Evolutionary conservation across 2,797 vertebrate species (phyloP).

Genomic region (Pygocentrus nattereri): DNA sequence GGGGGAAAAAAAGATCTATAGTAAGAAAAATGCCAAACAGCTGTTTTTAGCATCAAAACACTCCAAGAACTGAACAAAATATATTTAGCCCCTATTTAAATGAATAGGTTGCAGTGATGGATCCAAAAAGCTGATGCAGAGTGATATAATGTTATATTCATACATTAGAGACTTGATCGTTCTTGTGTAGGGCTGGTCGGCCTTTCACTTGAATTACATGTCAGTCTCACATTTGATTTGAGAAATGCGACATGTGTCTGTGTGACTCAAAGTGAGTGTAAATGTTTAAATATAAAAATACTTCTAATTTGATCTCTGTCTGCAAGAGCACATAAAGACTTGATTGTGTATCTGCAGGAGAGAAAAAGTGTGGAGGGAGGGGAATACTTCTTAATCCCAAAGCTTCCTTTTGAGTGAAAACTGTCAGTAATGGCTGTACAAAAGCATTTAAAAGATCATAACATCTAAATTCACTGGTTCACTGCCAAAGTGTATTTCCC

Average conservation of each 20-base stretch:
- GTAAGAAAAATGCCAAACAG: background rate
- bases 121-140: background rate
- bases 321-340: constrained; percentile 28
- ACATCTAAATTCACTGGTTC: background rate
- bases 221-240: background rate
- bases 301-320: constrained; percentile 32
- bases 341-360: constrained; percentile 9
- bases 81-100: background rate
- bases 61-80: background rate
- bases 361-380: background rate
- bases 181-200: background rate
- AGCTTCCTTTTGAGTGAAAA: constrained; percentile 19
- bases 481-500: constrained; percentile 48
- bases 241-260: background rate
- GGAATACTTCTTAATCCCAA: background rate
- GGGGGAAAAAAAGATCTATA: background rate
- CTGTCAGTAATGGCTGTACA: constrained; percentile 18
- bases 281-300: constrained; percentile 13
- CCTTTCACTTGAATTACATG: too few relatives aligned
- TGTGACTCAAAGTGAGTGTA: constrained; percentile 25
- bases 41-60: background rate
- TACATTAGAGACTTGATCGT: too few relatives aligned
- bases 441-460: constrained; percentile 2
- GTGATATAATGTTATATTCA: background rate
- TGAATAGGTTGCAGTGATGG: background rate